A percentile compares a stretch with the other conserved stretches of the same genome.
Evolutionary conservation across 2,888 invertebrate genomes (phyloP).

Genomic region (Agrilus cyanescens): DNA sequence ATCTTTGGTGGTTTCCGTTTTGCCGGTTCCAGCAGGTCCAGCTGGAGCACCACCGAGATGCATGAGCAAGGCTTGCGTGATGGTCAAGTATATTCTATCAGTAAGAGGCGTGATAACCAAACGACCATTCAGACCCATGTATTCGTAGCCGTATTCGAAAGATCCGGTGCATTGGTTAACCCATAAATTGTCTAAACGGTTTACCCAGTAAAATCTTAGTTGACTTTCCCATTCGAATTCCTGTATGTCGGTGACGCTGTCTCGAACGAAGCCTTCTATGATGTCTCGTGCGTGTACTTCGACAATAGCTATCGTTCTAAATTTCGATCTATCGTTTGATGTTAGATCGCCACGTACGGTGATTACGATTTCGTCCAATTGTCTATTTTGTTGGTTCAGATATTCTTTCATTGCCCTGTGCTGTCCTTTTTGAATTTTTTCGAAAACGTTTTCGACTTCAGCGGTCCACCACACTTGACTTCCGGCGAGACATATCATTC

Average conservation of each 20-base stretch:
- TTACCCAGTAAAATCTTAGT: constrained; percentile 83
- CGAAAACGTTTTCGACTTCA: constrained; percentile 84
- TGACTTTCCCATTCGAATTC: constrained; percentile 95
- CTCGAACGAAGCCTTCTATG: constrained; percentile 66
- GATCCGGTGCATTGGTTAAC: constrained; percentile 75
- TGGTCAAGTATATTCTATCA: constrained; percentile 83
- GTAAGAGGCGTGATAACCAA: constrained; percentile 87
- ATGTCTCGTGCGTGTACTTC: constrained; percentile 90
- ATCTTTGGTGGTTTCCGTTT: constrained; percentile 88
- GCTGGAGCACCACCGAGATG: constrained; percentile 86
- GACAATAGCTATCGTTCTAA: constrained; percentile 78
- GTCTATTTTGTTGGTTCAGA: constrained; percentile 63
- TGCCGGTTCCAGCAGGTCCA: constrained; percentile 73
- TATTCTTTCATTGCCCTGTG: constrained; percentile 88
- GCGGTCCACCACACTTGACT: constrained; percentile 95
- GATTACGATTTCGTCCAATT: constrained; percentile 73
- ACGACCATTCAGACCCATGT: constrained; percentile 87
- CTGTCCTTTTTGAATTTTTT: constrained; percentile 56
- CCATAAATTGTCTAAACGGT: constrained; percentile 64
- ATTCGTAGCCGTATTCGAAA: constrained; percentile 90
- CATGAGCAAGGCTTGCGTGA: constrained; percentile 87
- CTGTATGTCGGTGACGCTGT: constrained; percentile 68
- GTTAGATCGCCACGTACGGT: constrained; percentile 59
- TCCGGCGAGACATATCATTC: constrained; percentile 50
- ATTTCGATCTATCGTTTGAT: constrained; percentile 75